phyloP scores from a whole-genome alignment of 2,797 vertebrate genomes.

The Tiaroga cobitis region DNA sequence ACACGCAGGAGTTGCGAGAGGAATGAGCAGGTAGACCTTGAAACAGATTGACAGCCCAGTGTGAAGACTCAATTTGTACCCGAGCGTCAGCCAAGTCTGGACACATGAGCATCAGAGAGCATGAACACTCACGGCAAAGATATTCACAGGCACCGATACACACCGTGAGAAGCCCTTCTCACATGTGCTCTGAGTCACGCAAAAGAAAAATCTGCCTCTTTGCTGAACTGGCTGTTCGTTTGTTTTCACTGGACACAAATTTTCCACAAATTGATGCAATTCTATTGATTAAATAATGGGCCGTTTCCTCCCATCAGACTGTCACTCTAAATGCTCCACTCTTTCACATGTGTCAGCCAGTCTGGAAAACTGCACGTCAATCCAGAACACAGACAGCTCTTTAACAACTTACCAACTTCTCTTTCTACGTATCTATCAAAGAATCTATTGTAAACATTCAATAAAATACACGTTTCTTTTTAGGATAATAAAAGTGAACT shows the following conservation, averaged over 20 bases:
- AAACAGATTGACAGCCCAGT: slow-evolving; percentile 41
- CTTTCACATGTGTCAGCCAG: slow-evolving; percentile 21
- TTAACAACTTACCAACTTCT: background rate
- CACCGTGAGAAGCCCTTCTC: slow-evolving; percentile 1
- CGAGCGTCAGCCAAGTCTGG: slow-evolving; percentile 10
- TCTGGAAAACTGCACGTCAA: slow-evolving; percentile 16
- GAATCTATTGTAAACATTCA: slow-evolving; percentile 1
- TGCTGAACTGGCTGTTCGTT: slow-evolving; percentile 71
- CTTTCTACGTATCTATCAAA: slow-evolving; percentile 20
- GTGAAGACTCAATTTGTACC: slow-evolving; percentile 35
- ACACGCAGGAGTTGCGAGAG: slow-evolving; percentile 41
- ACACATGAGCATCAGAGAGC: slow-evolving; percentile 20
- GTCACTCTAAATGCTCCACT: slow-evolving; percentile 68
- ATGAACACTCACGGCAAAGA: slow-evolving; percentile 25
- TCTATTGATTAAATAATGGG: slow-evolving; percentile 91
- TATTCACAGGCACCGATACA: slow-evolving; percentile 65
- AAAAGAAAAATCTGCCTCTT: slow-evolving; percentile 38
- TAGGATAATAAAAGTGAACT: background rate
- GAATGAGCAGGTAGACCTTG: slow-evolving; percentile 46
- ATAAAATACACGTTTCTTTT: slow-evolving; percentile 6
- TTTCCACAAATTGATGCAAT: slow-evolving; percentile 85
- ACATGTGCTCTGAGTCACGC: slow-evolving; percentile 26
- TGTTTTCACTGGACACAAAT: slow-evolving; percentile 87
- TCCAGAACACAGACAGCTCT: background rate
- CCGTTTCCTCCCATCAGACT: slow-evolving; percentile 86